Evolutionary conservation across 2,888 invertebrate genomes (phyloP), one percentile per base, ranked within the genome.

Genomic region (Byasa hedistus): DNA sequence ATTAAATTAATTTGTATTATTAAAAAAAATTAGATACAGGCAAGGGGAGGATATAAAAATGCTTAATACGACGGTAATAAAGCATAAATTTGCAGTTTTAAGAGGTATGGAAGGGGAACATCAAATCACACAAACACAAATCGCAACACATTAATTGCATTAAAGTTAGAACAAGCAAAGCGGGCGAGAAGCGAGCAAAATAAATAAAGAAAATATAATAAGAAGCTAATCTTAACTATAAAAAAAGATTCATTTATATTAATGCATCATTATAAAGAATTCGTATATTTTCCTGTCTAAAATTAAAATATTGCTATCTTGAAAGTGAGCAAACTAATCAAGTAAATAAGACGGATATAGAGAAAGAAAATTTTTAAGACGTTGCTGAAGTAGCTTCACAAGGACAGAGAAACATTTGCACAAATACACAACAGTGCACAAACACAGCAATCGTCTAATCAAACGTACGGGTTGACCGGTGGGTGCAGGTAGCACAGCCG

Each of bases 111-210:
- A 74, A 71, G 74, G 73, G 75, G 76, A 66, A 74, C 81, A 71
- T 78, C 74, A 76, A 81, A 22, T 87, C 89, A 91, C 89, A 91
- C 91, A 91, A 91, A 91, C 91, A 91, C 91, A 87, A 85, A 90
- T 91, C 91, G 89, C 89, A 82, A 84, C 84, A 86, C 82, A 74
- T 79, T 77, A 81, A 84, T n/a, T 80, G 86, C 84, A 79, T 72
- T 72, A 54, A 75, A 73, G 76, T 81, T 82, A 81, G 51, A 73
- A 66, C 81, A 86, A 77, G 84, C 85, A 74, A 85, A 81, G 82
- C 82, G 70, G 61, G 68, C 60, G 63, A 67, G 59, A 57, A 70
- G 56, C 58, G 70, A 60, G 61, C 65, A 69, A 73, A 64, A 70
- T 64, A 69, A 22, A 54, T 8, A 23, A 54, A 54, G 3, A 54